phyloP scores from a whole-genome alignment of 2,888 invertebrate species.

The Diogma glabrata region DNA sequence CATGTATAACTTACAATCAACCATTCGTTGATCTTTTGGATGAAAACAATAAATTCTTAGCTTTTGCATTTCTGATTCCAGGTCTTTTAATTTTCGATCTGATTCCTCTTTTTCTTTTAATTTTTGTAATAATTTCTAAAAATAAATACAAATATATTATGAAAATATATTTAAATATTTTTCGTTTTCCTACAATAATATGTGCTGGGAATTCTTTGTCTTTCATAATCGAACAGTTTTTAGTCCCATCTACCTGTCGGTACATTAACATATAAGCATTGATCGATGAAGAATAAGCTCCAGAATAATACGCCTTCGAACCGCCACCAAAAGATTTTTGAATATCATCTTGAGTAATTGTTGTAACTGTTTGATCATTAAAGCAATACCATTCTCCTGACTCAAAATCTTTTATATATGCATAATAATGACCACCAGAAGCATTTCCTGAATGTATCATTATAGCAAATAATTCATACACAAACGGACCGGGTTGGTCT shows the following conservation, averaged over 20 bases:
- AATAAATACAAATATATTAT: no score
- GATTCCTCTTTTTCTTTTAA: constrained; percentile 55
- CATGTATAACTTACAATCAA: constrained; percentile 45
- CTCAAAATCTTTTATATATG: constrained; percentile 73
- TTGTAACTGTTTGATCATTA: constrained; percentile 72
- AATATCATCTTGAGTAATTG: constrained; percentile 68
- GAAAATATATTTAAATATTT: no score
- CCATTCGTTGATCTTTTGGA: constrained; percentile 42
- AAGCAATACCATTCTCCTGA: constrained; percentile 75
- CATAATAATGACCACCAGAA: constrained; percentile 84
- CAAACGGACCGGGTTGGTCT: constrained; percentile 50
- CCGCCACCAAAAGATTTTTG: constrained; percentile 76
- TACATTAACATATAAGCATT: constrained; percentile 91
- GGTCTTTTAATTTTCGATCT: constrained; percentile 44
- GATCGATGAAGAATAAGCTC: constrained; percentile 66
- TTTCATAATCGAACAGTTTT: constrained; percentile 51
- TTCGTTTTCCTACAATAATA: constrained; percentile 38
- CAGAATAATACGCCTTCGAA: constrained; percentile 56
- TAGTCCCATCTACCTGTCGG: constrained; percentile 54
- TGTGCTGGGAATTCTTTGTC: constrained; percentile 63
- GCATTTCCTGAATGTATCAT: constrained; percentile 90
- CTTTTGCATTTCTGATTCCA: constrained; percentile 49
- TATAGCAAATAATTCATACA: constrained; percentile 79
- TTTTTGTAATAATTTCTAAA: constrained; percentile 44
- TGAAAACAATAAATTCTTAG: constrained; percentile 53